These are phyloP conservation scores for Harpagoxenus sublaevis DNA, from an alignment of 2,888 invertebrate genomes.

Conservation along the genomic window DNA sequence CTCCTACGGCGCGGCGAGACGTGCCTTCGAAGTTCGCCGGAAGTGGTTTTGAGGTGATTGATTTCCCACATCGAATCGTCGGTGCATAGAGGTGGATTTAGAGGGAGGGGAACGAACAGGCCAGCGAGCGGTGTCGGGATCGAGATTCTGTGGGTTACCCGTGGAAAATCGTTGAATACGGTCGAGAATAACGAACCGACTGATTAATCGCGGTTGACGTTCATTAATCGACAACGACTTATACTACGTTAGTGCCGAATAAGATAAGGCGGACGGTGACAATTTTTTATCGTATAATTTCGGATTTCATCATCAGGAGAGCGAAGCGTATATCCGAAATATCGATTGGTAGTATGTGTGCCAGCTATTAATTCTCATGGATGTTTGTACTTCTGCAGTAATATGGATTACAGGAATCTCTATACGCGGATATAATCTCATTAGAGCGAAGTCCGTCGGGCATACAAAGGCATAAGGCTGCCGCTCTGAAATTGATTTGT, in stretches of 20 bases:
- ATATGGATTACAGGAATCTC: slow-evolving; percentile 14
- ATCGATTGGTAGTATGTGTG: not conserved
- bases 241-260: not conserved
- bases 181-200: slow-evolving; percentile 74
- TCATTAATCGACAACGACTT: slow-evolving; percentile 65
- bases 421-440: slow-evolving; percentile 7
- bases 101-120: not conserved
- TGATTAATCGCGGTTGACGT: slow-evolving; percentile 75
- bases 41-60: slow-evolving; percentile 79
- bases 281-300: not conserved
- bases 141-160: slow-evolving; percentile 76
- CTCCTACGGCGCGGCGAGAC: slow-evolving; percentile 63
- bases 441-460: slow-evolving; percentile 15
- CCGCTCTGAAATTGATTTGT: slow-evolving; percentile 21
- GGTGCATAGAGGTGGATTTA: slow-evolving; percentile 27
- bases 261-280: not conserved
- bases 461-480: slow-evolving; percentile 8
- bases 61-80: slow-evolving; percentile 77
- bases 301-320: not conserved
- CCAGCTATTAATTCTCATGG: not conserved
- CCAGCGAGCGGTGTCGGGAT: slow-evolving; percentile 56
- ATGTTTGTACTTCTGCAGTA: not conserved
- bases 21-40: slow-evolving; percentile 73
- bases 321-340: not conserved
- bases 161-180: slow-evolving; percentile 76